phyloP scores from a whole-genome alignment of 1,140 invertebrate species.

The Neodiprion virginianus region DNA sequence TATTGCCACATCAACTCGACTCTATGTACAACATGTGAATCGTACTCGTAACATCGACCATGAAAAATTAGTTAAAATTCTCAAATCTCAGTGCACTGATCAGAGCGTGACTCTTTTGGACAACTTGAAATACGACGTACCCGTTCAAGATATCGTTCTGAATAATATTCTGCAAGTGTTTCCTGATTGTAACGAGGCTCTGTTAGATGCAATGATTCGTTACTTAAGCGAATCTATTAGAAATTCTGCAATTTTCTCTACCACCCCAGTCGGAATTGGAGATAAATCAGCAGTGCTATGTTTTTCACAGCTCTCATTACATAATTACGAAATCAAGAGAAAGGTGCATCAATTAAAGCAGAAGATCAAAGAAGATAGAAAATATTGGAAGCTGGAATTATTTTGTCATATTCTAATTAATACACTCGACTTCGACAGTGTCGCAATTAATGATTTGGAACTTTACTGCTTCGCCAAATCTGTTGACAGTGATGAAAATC shows the following conservation, averaged over 20 bases:
- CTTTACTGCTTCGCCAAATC: background rate
- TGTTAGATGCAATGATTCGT: conserved; percentile 25
- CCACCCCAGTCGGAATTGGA: too few relatives aligned
- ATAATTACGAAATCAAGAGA: background rate
- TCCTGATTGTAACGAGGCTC: conserved; percentile 20
- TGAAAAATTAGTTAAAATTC: conserved; percentile 27
- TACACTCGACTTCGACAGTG: background rate
- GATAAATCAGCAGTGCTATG: background rate
- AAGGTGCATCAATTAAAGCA: background rate
- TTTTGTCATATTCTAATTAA: background rate
- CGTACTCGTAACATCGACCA: conserved; percentile 11
- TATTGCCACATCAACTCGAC: conserved; percentile 14
- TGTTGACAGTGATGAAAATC: background rate
- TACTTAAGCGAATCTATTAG: conserved; percentile 27
- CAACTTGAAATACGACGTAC: background rate
- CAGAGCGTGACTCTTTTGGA: conserved; percentile 37
- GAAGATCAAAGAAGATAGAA: background rate
- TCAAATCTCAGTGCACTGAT: conserved; percentile 29
- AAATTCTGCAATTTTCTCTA: background rate
- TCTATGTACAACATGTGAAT: background rate
- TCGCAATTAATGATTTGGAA: background rate
- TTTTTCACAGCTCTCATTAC: background rate
- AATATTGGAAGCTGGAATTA: background rate
- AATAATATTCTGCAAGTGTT: background rate
- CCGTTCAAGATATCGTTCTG: background rate